Conservation (phyloP, 1,140 invertebrate genomes). For the Popillia japonica region DNA sequence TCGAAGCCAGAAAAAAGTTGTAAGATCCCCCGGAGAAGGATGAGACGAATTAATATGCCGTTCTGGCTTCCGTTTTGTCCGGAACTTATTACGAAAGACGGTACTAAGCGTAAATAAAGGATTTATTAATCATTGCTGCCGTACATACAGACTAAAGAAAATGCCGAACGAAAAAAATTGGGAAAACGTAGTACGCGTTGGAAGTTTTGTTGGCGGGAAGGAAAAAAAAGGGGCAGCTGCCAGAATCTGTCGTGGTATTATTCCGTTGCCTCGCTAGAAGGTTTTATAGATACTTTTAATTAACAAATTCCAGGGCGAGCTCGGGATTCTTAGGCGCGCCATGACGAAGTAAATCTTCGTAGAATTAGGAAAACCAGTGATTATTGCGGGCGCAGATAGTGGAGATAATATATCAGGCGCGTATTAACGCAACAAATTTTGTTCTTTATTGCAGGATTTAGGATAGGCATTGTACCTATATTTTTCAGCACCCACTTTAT, state of each 20-base stretch:
- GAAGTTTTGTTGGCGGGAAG: not conserved
- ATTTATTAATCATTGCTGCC: conserved; percentile 27
- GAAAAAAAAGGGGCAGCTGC: not conserved
- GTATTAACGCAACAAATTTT: too few relatives aligned
- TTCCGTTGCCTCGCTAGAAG: not conserved
- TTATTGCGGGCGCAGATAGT: not conserved
- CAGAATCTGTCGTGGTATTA: not conserved
- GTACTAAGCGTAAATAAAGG: not conserved
- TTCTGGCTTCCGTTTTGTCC: not conserved
- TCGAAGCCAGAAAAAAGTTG: not conserved
- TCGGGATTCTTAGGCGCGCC: not conserved
- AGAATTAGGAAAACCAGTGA: not conserved
- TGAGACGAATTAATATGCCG: conserved; percentile 1
- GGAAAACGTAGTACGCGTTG: not conserved
- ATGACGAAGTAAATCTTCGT: conserved; percentile 19
- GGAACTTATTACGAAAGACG: not conserved
- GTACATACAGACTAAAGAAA: not conserved
- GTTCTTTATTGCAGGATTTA: too few relatives aligned
- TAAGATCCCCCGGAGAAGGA: conserved; percentile 11
- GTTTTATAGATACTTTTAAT: conserved; percentile 13
- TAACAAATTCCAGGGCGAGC: conserved; percentile 9
- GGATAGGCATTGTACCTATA: too few relatives aligned
- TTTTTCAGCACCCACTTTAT: too few relatives aligned
- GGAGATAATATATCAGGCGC: not conserved
- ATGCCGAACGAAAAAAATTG: not conserved